Evolutionary conservation across 2,113 vertebrate species (phyloP).

Genomic region (Daphoenositta chrysoptera): DNA sequence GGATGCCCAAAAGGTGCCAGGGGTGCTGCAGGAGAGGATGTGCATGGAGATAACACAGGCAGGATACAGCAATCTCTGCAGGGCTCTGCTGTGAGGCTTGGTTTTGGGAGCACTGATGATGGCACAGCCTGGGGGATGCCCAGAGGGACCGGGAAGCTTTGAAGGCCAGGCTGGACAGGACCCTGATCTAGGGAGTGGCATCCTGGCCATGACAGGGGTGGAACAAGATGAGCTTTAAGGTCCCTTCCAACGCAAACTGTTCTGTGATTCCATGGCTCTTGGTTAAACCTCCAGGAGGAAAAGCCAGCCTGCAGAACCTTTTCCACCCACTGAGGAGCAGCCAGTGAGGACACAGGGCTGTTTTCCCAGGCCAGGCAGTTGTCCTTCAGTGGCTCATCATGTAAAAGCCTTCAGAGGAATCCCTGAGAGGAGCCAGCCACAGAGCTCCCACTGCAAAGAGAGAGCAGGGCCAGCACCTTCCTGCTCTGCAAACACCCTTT

Average conservation of each 20-base stretch:
- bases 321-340: not conserved
- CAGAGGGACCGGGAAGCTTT: not conserved
- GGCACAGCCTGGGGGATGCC: not conserved
- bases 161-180: not conserved
- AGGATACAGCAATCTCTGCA: not conserved
- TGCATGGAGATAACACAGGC: accelerated
- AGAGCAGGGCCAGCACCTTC: not conserved
- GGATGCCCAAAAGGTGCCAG: not conserved
- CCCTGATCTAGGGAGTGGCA: not conserved
- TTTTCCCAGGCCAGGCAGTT: not conserved
- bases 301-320: not conserved
- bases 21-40: not conserved
- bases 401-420: not conserved
- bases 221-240: not conserved
- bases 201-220: not conserved
- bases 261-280: accelerated
- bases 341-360: not conserved
- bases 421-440: too few species aligned
- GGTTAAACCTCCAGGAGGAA: not conserved
- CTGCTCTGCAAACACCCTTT: not conserved
- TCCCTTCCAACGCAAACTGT: not conserved
- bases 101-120: not conserved
- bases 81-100: not conserved
- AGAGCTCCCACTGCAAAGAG: too few species aligned
- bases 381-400: not conserved